Base-by-base conservation (phyloP, 1,140 invertebrate species). In the Sarcophaga bullata region DNA sequence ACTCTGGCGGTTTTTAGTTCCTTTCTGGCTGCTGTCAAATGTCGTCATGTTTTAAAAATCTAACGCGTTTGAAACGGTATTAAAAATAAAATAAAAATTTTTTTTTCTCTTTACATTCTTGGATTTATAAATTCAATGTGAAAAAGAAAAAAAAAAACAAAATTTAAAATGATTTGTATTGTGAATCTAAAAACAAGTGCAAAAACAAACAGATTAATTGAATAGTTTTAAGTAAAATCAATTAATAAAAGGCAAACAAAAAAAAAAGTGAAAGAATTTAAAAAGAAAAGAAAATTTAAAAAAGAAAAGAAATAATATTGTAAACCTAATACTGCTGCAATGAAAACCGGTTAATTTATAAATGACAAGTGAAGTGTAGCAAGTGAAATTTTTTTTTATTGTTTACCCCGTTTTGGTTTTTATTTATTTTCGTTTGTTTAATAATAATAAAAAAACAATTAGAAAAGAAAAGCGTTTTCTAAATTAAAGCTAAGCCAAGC, bases 21-120 rank as follows among this genome's bases (percentile, higher is more conserved):
- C 88, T 89, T 89, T 87, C 85, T 89, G 85, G 86, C 86, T 89
- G 87, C 86, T 82, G 86, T 89, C 86, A 86, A 88, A 86, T 85
- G 87, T 89, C 87, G 87, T 89, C 87, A 85, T 81, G 82, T 81
- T 81, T 83, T 88, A 81, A 84, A 86, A 52, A 83, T 73, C 84
- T 85, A 86, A 85, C 82, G 84, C 85, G 85, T 37, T 37, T 83
- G 85, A 80, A 73, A 80, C 81, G 83, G 84, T 83, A 86, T 83
- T 80, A 82, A 82, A 75, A 4, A 62, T 62, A 37, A 81, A 81
- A 81, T 62, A 8, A 72, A 10, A 81, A 48, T 11, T 62, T 48
- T 37, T 37, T 37, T 37, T 37, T 37, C 25, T 37, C 25, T 37
- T 37, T 37, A 37, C 25, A 37, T 37, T 8, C 58, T 37, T 37